Percentiles rank a stretch among this genome's conserved stretches.
Evolutionary conservation across 2,113 vertebrate genomes (phyloP).

Genomic region (Serilophus lunatus): DNA sequence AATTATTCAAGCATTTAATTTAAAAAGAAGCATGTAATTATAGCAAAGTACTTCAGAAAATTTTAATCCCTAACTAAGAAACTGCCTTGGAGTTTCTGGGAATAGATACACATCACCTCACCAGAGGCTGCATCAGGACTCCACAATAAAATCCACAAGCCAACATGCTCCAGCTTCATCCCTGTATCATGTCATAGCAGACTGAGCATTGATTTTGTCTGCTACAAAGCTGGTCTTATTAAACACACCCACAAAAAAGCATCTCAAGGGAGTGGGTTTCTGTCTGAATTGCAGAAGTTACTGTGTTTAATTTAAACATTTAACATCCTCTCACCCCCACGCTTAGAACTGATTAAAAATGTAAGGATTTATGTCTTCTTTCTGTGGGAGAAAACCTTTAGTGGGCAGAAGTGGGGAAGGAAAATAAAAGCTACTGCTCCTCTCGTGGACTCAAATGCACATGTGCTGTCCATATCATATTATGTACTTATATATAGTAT

Average conservation of each 20-base stretch:
- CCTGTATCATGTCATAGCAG: accelerated
- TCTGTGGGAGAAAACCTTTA: not conserved
- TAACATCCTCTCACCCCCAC: not conserved
- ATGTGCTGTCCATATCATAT: accelerated
- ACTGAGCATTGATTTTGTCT: not conserved
- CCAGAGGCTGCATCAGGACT: not conserved
- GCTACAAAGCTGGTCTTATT: not conserved
- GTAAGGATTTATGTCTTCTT: not conserved
- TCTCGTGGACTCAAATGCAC: not conserved
- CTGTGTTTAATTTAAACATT: not conserved
- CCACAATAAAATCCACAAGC: not conserved
- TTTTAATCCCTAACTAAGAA: not conserved
- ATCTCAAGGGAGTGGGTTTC: not conserved
- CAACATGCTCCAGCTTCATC: not conserved
- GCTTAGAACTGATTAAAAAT: not conserved
- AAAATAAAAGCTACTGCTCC: not conserved
- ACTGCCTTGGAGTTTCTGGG: not conserved
- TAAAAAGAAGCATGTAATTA: not conserved
- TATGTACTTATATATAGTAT: not conserved
- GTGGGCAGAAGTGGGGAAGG: not conserved
- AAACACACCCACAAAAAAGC: not conserved
- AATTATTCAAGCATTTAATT: conserved; percentile 20
- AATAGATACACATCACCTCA: not conserved
- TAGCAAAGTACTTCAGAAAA: not conserved
- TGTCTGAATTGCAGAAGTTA: not conserved